phyloP scores from a whole-genome alignment of 1,140 invertebrate species.

The Conus betulinus region DNA sequence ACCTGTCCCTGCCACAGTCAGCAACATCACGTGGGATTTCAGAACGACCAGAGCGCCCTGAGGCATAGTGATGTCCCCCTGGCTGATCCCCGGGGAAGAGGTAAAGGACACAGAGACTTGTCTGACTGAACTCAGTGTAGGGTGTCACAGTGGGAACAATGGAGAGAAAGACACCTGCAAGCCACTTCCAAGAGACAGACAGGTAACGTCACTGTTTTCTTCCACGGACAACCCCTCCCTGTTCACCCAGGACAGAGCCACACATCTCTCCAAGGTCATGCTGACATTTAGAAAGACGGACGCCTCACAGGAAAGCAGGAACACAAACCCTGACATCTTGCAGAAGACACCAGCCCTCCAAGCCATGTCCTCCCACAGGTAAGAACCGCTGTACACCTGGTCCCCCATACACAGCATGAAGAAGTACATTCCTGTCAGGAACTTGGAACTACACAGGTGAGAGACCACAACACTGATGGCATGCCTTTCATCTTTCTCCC shows the following conservation, averaged over 20 bases:
- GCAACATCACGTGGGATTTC: conserved; percentile 46
- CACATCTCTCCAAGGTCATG: conserved; percentile 51
- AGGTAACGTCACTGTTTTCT: not conserved
- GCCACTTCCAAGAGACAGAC: conserved; percentile 28
- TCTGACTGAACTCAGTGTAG: conserved; percentile 49
- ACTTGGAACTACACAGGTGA: conserved; percentile 44
- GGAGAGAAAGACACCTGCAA: conserved; percentile 20
- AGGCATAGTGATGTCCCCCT: conserved; percentile 48
- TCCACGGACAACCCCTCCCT: not conserved
- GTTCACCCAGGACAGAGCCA: no score
- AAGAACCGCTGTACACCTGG: conserved; percentile 53
- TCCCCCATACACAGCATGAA: conserved; percentile 33
- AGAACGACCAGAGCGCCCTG: conserved; percentile 47
- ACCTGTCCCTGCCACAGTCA: conserved; percentile 48
- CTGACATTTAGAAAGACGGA: conserved; percentile 27
- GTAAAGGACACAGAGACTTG: conserved; percentile 53
- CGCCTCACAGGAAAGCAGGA: conserved; percentile 38
- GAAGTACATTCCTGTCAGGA: conserved; percentile 33
- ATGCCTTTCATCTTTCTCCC: not conserved
- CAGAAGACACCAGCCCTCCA: conserved; percentile 29
- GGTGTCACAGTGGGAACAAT: conserved; percentile 14
- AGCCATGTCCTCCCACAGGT: conserved; percentile 22
- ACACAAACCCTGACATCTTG: conserved; percentile 27
- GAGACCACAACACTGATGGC: conserved; percentile 32
- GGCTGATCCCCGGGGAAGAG: conserved; percentile 38